Evolutionary conservation across 1,140 invertebrate species (phyloP).

Genomic region (Diachasma alloeum): DNA sequence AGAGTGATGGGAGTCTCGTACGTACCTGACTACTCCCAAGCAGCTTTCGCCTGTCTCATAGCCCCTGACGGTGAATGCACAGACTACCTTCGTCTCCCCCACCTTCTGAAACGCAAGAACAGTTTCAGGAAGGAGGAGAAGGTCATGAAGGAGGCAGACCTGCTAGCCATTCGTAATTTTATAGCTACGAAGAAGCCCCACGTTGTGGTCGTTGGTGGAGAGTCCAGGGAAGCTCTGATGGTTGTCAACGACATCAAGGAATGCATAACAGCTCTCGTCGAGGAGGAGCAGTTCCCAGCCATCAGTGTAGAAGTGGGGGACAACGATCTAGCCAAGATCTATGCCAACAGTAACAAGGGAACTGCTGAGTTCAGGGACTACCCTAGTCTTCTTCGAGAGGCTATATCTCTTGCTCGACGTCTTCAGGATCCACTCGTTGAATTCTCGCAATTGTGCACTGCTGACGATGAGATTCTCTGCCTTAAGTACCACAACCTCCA

Average conservation of each 20-base stretch:
- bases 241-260: constrained; percentile 86
- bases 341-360: constrained; percentile 90
- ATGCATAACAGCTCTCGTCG: constrained; percentile 77
- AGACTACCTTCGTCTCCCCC: constrained; percentile 87
- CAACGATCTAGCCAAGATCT: constrained; percentile 91
- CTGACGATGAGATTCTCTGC: constrained; percentile 95
- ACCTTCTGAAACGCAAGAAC: constrained; percentile 84
- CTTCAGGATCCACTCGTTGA: constrained; percentile 97
- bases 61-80: constrained; percentile 90
- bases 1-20: constrained; percentile 90
- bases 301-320: constrained; percentile 93
- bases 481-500: constrained; percentile 81
- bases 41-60: constrained; percentile 89
- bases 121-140: constrained; percentile 78
- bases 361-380: constrained; percentile 90
- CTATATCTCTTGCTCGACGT: constrained; percentile 89
- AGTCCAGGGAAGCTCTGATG: constrained; percentile 87
- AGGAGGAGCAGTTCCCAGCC: constrained; percentile 87
- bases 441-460: constrained; percentile 93
- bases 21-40: constrained; percentile 84
- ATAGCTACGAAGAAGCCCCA: constrained; percentile 93
- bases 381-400: constrained; percentile 86
- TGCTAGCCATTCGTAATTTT: constrained; percentile 84
- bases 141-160: constrained; percentile 80
- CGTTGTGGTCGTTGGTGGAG: constrained; percentile 88